phyloP scores from a whole-genome alignment of 2,888 invertebrate genomes.

The Yponomeuta sedellus region DNA sequence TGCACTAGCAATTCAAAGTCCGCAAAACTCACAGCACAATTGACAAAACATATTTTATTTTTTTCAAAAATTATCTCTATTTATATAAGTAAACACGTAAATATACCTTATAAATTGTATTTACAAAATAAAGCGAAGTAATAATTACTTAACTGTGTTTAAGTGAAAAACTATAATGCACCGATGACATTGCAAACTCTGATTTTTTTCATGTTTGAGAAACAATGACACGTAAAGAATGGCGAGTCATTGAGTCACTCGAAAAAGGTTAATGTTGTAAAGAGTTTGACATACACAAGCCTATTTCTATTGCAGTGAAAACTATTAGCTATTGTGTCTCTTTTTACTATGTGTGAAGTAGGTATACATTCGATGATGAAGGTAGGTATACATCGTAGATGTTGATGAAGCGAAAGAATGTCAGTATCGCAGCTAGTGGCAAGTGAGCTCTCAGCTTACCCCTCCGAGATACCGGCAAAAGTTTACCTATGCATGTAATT shows the following conservation, averaged over 20 bases:
- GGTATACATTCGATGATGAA: conserved; percentile 14
- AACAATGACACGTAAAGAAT: background rate
- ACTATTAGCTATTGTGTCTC: conserved; percentile 48
- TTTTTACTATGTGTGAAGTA: conserved; percentile 40
- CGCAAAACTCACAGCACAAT: conserved; percentile 68
- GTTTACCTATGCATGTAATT: too few relatives aligned
- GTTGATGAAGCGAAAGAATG: too few relatives aligned
- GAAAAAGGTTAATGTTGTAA: conserved; percentile 1
- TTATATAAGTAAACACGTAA: conserved; percentile 70
- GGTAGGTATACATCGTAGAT: too few relatives aligned
- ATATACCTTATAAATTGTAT: conserved; percentile 72
- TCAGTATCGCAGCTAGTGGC: too few relatives aligned
- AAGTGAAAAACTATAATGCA: conserved; percentile 37
- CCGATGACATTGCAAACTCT: conserved; percentile 12
- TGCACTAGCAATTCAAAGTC: conserved; percentile 47
- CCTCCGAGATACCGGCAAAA: too few relatives aligned
- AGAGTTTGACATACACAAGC: conserved; percentile 23
- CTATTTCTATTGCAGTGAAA: conserved; percentile 60
- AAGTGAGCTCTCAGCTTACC: too few relatives aligned
- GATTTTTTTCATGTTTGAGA: background rate
- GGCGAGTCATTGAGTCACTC: background rate
- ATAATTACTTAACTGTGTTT: conserved; percentile 37
- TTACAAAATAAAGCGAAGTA: conserved; percentile 71
- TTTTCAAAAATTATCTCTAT: conserved; percentile 58
- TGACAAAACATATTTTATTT: conserved; percentile 73